phyloP scores from a whole-genome alignment of 2,888 invertebrate genomes.

The Mythimna vitellina region DNA sequence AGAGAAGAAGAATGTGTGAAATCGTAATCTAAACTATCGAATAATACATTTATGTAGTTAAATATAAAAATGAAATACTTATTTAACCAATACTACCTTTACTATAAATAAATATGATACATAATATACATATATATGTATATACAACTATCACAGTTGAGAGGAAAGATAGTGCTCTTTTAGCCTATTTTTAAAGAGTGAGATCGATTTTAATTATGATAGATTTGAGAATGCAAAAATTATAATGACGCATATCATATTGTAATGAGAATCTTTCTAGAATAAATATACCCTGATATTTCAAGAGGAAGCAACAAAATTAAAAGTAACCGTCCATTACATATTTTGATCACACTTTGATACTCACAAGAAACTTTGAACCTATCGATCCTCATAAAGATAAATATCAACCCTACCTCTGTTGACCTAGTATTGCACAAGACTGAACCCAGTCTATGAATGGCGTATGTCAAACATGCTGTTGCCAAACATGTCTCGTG shows the following conservation, averaged over 20 bases:
- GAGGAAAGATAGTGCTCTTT: no score
- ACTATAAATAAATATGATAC: no score
- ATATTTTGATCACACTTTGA: neutral
- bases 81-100: no score
- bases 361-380: neutral
- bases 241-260: neutral
- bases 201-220: no score
- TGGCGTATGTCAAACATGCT: slow-evolving; percentile 60
- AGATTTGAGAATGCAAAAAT: neutral
- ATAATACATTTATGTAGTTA: no score
- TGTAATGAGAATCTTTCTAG: neutral
- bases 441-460: slow-evolving; percentile 53
- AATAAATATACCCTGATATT: neutral
- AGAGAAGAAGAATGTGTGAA: no score
- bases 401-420: neutral
- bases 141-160: no score
- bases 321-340: neutral
- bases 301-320: no score
- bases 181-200: no score
- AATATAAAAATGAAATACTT: no score
- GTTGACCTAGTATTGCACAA: slow-evolving; percentile 36
- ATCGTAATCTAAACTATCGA: no score
- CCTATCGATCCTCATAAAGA: slow-evolving; percentile 7
- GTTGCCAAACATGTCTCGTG: slow-evolving; percentile 55
- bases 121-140: no score